Percentiles rank a stretch among this genome's conserved stretches.
These are phyloP conservation scores for Cephus spinipes DNA, from an alignment of 2,888 invertebrate species.

Conservation along the genomic window DNA sequence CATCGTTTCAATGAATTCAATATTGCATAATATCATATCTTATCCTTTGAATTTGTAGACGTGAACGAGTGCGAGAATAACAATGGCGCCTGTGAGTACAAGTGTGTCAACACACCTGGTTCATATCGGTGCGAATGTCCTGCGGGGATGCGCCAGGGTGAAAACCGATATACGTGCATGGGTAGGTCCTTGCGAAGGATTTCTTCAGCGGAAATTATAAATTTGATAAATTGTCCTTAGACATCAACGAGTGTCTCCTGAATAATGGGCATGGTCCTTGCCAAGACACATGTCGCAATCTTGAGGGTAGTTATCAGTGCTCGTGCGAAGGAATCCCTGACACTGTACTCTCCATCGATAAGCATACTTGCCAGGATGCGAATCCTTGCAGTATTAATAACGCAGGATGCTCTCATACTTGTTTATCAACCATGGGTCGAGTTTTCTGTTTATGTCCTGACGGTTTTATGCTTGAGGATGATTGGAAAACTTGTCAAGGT, in stretches of 20 bases:
- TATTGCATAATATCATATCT: not conserved
- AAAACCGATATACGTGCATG: slow-evolving; percentile 50
- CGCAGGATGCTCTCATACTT: slow-evolving; percentile 73
- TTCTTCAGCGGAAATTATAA: not conserved
- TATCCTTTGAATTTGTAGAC: slow-evolving; percentile 36
- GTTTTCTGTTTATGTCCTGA: slow-evolving; percentile 64
- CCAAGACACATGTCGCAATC: slow-evolving; percentile 74
- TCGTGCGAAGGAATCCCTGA: slow-evolving; percentile 71
- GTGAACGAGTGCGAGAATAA: slow-evolving; percentile 53
- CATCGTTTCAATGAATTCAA: not conserved
- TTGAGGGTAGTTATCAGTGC: slow-evolving; percentile 72
- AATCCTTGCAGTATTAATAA: slow-evolving; percentile 70
- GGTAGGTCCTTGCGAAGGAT: slow-evolving; percentile 41
- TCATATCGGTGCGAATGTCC: slow-evolving; percentile 69
- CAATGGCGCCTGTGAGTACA: slow-evolving; percentile 64
- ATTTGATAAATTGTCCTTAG: slow-evolving; percentile 47
- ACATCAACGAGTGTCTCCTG: slow-evolving; percentile 73
- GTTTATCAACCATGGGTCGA: slow-evolving; percentile 71
- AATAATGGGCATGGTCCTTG: slow-evolving; percentile 76
- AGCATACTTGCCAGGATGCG: slow-evolving; percentile 71
- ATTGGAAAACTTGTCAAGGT: slow-evolving; percentile 65
- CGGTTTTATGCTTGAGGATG: slow-evolving; percentile 61
- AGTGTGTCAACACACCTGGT: slow-evolving; percentile 76
- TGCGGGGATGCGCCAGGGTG: slow-evolving; percentile 52
- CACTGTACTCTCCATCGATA: slow-evolving; percentile 70